Percentiles rank a stretch among this genome's conserved stretches.
Evolutionary conservation across 2,888 invertebrate species (phyloP).

Genomic region (Nomada ruficornis): DNA sequence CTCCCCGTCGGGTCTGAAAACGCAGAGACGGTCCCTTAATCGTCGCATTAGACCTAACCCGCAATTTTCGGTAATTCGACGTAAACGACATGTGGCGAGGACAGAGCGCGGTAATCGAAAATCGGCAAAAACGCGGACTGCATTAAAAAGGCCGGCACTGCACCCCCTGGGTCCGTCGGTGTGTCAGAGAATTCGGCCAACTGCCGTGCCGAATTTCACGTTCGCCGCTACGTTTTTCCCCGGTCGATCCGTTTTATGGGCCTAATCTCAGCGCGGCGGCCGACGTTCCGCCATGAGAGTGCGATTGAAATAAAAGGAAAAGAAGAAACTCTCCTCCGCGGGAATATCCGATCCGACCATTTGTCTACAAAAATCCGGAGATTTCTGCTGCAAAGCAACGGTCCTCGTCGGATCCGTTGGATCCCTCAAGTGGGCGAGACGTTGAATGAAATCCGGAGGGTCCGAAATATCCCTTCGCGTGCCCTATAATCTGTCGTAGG

Average conservation of each 20-base stretch:
- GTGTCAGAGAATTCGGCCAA: constrained; percentile 66
- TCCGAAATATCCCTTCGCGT: background rate
- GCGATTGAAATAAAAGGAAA: background rate
- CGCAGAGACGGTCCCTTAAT: constrained; percentile 68
- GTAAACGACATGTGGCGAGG: constrained; percentile 80
- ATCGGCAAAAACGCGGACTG: constrained; percentile 75
- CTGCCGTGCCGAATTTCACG: constrained; percentile 78
- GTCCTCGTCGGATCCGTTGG: too few species aligned
- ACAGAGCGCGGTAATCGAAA: constrained; percentile 79
- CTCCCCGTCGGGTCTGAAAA: constrained; percentile 64
- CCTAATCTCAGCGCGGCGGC: constrained; percentile 9
- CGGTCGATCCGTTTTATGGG: constrained; percentile 20
- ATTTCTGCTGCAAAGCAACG: background rate
- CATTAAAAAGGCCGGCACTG: constrained; percentile 67
- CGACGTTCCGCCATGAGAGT: background rate
- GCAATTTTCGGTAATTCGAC: constrained; percentile 80
- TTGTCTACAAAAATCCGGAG: background rate
- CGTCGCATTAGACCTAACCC: constrained; percentile 75
- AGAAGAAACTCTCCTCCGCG: too few species aligned
- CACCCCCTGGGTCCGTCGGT: constrained; percentile 40
- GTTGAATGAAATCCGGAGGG: background rate
- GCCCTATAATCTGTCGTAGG: background rate
- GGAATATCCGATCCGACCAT: background rate
- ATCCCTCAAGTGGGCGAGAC: background rate
- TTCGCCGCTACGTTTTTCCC: constrained; percentile 58